phyloP scores from a whole-genome alignment of 2,888 invertebrate genomes.

The Hirtodrosophila alboralis region DNA sequence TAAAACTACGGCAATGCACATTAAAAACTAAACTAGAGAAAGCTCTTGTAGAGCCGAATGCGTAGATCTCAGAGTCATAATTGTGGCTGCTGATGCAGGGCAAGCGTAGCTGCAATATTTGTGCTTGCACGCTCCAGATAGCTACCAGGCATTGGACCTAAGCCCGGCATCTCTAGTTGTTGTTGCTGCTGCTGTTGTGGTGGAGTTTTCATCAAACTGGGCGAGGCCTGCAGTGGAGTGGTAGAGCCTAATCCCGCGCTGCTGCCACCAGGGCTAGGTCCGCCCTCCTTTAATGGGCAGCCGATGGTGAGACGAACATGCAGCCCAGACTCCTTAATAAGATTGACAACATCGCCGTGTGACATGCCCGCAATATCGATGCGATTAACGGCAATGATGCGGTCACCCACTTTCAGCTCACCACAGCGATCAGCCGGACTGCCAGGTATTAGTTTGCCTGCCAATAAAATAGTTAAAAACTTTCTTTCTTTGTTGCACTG shows the following conservation, averaged over 20 bases:
- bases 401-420: conserved; percentile 95
- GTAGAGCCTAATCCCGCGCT: conserved; percentile 63
- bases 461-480: background rate
- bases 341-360: conserved; percentile 98
- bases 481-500: background rate
- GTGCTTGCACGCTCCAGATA: conserved; percentile 72
- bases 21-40: conserved; percentile 56
- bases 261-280: conserved; percentile 66
- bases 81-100: conserved; percentile 82
- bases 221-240: conserved; percentile 71
- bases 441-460: conserved; percentile 96
- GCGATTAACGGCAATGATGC: conserved; percentile 97
- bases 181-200: conserved; percentile 65
- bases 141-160: conserved; percentile 53
- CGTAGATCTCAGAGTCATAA: conserved; percentile 84
- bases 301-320: conserved; percentile 93
- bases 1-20: conserved; percentile 42
- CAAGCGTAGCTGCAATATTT: conserved; percentile 65
- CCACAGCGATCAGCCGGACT: conserved; percentile 98
- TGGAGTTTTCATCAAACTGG: conserved; percentile 67
- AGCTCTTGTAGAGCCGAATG: conserved; percentile 83
- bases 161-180: conserved; percentile 56
- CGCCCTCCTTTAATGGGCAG: conserved; percentile 80
- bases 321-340: conserved; percentile 98
- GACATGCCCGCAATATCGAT: conserved; percentile 95